Conservation (phyloP, 2,113 vertebrate species). For the Hippopotamus amphibius region DNA sequence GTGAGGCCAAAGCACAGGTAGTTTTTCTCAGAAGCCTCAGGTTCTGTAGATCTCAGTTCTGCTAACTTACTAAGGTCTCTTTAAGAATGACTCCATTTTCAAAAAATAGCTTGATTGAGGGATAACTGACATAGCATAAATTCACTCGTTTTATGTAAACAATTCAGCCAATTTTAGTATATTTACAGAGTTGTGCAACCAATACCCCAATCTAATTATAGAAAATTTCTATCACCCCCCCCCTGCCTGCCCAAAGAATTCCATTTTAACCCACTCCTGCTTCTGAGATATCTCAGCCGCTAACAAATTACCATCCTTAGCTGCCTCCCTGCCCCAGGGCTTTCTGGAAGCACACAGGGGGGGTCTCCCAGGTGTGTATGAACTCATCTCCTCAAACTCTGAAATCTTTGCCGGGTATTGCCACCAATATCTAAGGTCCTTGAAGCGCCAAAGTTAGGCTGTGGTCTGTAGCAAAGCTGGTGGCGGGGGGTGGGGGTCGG, state of each 20-base stretch:
- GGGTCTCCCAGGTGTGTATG: neutral
- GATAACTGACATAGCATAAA: slow-evolving; percentile 36
- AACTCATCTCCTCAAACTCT: neutral
- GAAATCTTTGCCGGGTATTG: neutral
- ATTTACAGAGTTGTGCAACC: slow-evolving; percentile 31
- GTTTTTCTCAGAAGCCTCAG: neutral
- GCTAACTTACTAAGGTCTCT: slow-evolving; percentile 34
- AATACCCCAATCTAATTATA: slow-evolving; percentile 34
- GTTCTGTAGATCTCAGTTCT: slow-evolving; percentile 17
- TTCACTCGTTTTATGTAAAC: slow-evolving; percentile 15
- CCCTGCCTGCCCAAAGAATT: neutral
- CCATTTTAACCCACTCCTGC: neutral
- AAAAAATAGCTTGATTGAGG: slow-evolving; percentile 21
- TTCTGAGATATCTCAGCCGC: neutral
- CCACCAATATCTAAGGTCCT: neutral
- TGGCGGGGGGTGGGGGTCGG: too few species aligned
- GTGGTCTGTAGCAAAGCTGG: neutral
- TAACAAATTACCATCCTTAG: neutral
- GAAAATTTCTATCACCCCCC: neutral
- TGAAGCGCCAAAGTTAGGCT: neutral
- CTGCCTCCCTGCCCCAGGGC: neutral
- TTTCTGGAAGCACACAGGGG: neutral
- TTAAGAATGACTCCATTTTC: neutral
- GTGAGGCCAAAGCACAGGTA: slow-evolving; percentile 27
- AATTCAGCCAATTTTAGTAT: slow-evolving; percentile 40